Conservation (phyloP, 1,140 invertebrate genomes). For the Ctenoplectra terminalis region DNA sequence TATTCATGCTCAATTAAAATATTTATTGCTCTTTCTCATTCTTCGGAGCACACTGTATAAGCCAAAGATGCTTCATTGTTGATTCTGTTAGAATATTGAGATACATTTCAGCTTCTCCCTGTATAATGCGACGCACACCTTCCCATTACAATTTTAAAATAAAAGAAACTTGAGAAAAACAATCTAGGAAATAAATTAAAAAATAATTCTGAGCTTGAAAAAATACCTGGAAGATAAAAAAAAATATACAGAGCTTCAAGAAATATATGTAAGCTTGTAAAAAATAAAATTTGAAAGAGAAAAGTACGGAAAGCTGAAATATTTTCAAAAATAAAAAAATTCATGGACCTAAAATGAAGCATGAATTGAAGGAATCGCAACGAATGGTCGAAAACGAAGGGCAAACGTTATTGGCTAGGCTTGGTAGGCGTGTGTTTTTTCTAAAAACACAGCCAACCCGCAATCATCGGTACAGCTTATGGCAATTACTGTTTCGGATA, state of each 20-base stretch:
- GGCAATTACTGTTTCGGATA: slow-evolving; percentile 3
- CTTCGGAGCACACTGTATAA: too few relatives aligned
- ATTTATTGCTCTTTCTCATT: slow-evolving; percentile 9
- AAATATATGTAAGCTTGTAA: background rate
- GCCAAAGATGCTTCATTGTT: background rate
- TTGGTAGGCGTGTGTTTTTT: background rate
- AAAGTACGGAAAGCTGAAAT: background rate
- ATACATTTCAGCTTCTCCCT: too few relatives aligned
- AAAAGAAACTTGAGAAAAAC: too few relatives aligned
- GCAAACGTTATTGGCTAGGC: background rate
- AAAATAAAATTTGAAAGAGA: background rate
- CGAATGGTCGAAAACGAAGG: background rate
- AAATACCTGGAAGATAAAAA: background rate
- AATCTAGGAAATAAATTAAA: background rate
- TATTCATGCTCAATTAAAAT: slow-evolving; percentile 37
- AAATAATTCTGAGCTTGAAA: background rate
- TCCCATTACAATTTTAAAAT: too few relatives aligned
- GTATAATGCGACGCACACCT: too few relatives aligned
- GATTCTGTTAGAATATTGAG: background rate
- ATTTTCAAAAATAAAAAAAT: background rate
- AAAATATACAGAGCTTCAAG: background rate
- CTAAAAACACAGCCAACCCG: background rate
- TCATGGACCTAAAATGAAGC: background rate
- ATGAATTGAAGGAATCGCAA: background rate
- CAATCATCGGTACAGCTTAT: background rate